Base-by-base conservation (phyloP, 2,888 invertebrate genomes). In the Mycalesis mineus region DNA sequence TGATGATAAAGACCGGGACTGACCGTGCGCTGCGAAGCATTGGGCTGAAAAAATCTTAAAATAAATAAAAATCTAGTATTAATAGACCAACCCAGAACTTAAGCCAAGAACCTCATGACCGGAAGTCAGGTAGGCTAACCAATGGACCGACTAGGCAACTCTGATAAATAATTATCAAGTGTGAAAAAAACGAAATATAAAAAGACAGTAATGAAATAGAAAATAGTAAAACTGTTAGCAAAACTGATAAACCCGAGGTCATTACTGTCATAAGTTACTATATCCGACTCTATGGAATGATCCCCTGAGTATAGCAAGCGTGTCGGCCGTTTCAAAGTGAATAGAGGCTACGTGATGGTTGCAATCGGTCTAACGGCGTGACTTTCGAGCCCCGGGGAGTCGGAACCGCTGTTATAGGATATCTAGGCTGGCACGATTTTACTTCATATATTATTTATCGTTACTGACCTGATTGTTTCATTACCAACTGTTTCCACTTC, bases 301-400 rank as follows among this genome's bases (percentile, higher is more conserved):
- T 11, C 47, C 45, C 31, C 9, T 4, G 47, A 15, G 47, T 15
- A 33, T 47, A 47, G 33, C 47, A 6, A 31, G 31, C 14, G 9
- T 47, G 47, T 45, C 13, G 22, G 22, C 42, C 42, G 28, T 47
- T 47, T 33, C 31, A 33, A 47, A 47, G 47, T 33, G 33, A 47
- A 31, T 33, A 33, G 44, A 22, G n/a, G 3, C 22, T 11, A 42
- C 42, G 41, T n/a, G 42, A 29, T 7, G 15, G 11, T 7, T 44
- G 44, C 28, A 44, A 31, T 31, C 11, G 15, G 31, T 33, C 15
- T 11, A 47, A 33, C 17, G n/a, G 47, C 47, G 33, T 47, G 31
- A 47, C 33, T 47, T 15, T 33, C 47, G 11, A 33, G 33, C 47
- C 33, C 47, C 31, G 11, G 47, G 11, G 47, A 47, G 15, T 47